Evolutionary conservation across 2,113 vertebrate species (phyloP).

Genomic region (Pygoscelis antarcticus): DNA sequence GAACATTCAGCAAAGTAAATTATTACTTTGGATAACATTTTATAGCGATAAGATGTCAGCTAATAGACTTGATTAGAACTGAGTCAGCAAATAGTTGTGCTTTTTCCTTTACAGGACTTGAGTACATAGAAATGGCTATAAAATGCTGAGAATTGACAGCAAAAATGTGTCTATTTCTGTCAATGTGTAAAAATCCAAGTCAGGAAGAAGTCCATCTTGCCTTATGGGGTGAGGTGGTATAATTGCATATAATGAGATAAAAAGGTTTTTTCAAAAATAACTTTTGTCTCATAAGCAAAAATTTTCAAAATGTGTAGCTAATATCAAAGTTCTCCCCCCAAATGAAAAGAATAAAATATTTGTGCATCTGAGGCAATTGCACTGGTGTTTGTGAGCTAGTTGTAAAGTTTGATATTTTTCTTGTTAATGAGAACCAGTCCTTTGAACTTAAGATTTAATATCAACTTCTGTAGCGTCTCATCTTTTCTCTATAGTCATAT

Average conservation of each 20-base stretch:
- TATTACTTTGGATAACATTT: not conserved
- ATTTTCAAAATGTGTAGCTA: not conserved
- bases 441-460: not conserved
- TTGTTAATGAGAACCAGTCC: not conserved
- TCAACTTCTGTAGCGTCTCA: accelerated
- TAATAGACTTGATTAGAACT: slow-evolving; percentile 40
- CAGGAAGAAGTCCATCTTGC: not conserved
- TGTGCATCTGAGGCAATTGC: not conserved
- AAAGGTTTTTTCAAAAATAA: not conserved
- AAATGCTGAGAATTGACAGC: not conserved
- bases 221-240: accelerated
- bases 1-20: slow-evolving; percentile 31
- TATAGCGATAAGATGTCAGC: not conserved
- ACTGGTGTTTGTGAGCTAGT: not conserved
- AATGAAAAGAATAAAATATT: not conserved
- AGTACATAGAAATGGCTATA: not conserved
- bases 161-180: not conserved
- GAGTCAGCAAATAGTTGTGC: not conserved
- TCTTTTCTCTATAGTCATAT: not conserved
- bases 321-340: not conserved
- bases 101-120: not conserved
- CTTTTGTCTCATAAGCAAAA: not conserved
- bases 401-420: not conserved
- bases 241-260: not conserved
- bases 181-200: not conserved